Evolutionary conservation across 2,113 vertebrate species (phyloP), one percentile per base, ranked within the genome.

Genomic region (Grammomys surdaster): DNA sequence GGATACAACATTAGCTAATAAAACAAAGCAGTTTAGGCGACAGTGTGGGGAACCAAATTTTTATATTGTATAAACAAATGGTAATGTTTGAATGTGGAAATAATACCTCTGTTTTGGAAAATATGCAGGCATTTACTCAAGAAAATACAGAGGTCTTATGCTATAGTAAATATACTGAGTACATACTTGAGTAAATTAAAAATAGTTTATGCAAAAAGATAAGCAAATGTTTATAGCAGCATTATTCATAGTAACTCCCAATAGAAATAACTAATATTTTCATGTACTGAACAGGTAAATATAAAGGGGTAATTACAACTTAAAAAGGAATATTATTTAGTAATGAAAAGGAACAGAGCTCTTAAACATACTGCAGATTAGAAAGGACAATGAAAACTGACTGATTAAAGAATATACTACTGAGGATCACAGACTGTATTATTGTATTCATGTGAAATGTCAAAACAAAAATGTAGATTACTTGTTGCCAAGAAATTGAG

Each of bases 401-500:
- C 3, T 54, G 51, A 43, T n/a, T 36, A 90, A 80, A 89, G 5
- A 31, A 93, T 31, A 0, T n/a, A 88, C 11, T 70, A 43, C 87
- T 94, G 60, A 96, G 73, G 6, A 70, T 2, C 7, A 65, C 13
- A 6, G 54, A 63, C 28, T 86, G 0, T 40, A 70, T 24, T 12
- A 78, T 87, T 65, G 1, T 54, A 60, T 75, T 95, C 60, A 58
- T 60, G 36, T 89, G 22, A 94, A 94, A 76, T 90, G 11, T 46
- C n/a, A 88, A 36, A 58, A 22, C 72, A 16, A 85, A 22, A 93
- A 88, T 84, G 3, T 24, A 91, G 31, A 56, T 60, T 40, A 43
- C 9, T 51, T 90, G 19, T 28, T 95, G 26, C 3, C 12, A 86
- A 19, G 28, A 95, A 89, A 80, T 76, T 33, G 48, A 60, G 7